Evolutionary conservation across 2,113 vertebrate genomes (phyloP).

Genomic region (Ariopsis seemanni): DNA sequence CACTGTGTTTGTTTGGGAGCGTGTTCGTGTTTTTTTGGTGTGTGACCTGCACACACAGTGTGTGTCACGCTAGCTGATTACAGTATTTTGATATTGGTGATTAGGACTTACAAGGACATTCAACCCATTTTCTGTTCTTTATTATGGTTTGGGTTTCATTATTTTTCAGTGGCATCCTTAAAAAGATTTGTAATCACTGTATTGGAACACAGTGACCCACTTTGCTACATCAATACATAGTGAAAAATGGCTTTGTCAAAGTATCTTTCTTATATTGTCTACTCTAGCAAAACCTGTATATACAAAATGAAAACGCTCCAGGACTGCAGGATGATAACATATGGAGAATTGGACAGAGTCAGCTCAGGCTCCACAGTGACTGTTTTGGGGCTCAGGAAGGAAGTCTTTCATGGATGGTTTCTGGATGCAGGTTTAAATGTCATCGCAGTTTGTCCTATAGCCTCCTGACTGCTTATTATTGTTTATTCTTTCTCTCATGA

Average conservation of each 20-base stretch:
- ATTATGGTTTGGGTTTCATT: constrained; percentile 34
- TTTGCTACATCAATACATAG: constrained; percentile 8
- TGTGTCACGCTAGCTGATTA: neutral
- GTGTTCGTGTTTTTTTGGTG: neutral
- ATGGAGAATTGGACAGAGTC: neutral
- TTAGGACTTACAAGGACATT: constrained; percentile 48
- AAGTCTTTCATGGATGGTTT: neutral
- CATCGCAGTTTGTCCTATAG: neutral
- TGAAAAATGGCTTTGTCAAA: constrained; percentile 3
- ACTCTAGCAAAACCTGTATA: neutral
- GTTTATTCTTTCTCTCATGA: neutral
- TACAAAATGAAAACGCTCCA: neutral
- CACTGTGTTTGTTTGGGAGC: neutral
- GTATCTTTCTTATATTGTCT: neutral
- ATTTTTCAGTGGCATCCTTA: constrained; percentile 10
- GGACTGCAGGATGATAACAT: neutral
- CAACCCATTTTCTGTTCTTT: constrained; percentile 39
- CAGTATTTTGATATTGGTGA: constrained; percentile 28
- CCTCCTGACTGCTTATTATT: neutral
- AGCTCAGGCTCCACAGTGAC: neutral
- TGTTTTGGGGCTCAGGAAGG: neutral
- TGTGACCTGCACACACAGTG: neutral
- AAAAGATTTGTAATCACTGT: neutral
- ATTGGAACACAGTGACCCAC: neutral
- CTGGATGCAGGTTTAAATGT: neutral